phyloP scores from a whole-genome alignment of 2,113 vertebrate genomes.

The Raja brachyura region DNA sequence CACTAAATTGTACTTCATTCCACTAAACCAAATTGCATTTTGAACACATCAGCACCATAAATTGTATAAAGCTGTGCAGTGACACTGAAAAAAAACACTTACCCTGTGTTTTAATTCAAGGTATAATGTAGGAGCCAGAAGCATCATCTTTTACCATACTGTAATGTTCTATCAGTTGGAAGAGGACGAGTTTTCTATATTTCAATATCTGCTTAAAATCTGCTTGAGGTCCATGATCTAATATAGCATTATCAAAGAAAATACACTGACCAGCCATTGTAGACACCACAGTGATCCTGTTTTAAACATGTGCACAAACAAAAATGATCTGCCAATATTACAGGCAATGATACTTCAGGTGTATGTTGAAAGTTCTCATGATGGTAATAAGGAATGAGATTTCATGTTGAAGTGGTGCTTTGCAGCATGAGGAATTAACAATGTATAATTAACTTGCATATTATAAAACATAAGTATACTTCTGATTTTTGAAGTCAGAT shows the following conservation, averaged over 20 bases:
- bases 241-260: background rate
- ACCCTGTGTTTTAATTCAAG: background rate
- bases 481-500: too few relatives aligned
- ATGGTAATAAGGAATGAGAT: background rate
- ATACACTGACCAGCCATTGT: background rate
- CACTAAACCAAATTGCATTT: conserved; percentile 13
- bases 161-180: background rate
- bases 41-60: conserved; percentile 25
- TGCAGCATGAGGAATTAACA: too few relatives aligned
- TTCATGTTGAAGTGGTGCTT: background rate
- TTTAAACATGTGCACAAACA: background rate
- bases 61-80: conserved; percentile 12
- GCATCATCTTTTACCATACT: background rate
- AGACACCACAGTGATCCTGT: background rate
- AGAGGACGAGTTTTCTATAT: background rate
- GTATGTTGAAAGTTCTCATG: background rate
- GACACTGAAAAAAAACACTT: background rate
- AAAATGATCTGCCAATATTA: background rate
- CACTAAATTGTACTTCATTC: background rate
- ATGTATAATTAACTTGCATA: too few relatives aligned
- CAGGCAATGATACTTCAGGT: background rate
- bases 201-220: background rate
- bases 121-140: background rate
- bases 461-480: too few relatives aligned
- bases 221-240: background rate